phyloP scores from a whole-genome alignment of 2,797 vertebrate species.

The Phyllotis vaccarum region DNA sequence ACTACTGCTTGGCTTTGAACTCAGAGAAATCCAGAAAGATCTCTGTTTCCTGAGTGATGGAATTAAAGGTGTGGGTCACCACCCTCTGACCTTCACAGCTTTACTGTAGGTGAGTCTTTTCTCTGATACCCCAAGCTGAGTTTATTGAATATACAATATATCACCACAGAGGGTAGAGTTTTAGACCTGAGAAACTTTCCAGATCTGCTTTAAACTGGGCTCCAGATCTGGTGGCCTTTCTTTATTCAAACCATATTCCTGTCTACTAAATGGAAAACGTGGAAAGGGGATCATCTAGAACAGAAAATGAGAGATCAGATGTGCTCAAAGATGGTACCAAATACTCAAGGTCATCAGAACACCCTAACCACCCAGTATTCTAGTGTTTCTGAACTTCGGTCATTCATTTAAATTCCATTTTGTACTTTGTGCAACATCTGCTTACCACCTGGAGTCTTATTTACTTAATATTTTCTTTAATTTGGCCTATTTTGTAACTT shows the following conservation, averaged over 20 bases:
- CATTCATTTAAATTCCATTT: neutral
- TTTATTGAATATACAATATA: too few relatives aligned
- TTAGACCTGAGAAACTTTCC: neutral
- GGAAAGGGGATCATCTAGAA: neutral
- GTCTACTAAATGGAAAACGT: neutral
- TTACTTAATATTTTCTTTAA: constrained; percentile 73
- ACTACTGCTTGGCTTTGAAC: too few relatives aligned
- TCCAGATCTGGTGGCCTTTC: neutral
- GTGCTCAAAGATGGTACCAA: neutral
- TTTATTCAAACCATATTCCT: neutral
- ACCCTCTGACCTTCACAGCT: too few relatives aligned
- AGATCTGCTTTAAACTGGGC: neutral
- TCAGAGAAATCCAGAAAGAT: too few relatives aligned
- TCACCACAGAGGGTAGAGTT: neutral
- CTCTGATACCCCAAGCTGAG: too few relatives aligned
- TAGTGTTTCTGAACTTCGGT: constrained; percentile 1
- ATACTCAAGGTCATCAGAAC: neutral
- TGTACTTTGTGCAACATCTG: constrained; percentile 67
- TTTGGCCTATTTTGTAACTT: constrained; percentile 65
- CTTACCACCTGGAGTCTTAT: constrained; percentile 52
- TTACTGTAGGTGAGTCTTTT: too few relatives aligned
- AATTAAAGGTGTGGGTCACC: too few relatives aligned
- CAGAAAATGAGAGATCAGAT: constrained; percentile 32
- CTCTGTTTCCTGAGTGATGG: too few relatives aligned
- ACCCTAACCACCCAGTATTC: neutral